Evolutionary conservation across 2,797 vertebrate species (phyloP).

Genomic region (Acomys russatus): DNA sequence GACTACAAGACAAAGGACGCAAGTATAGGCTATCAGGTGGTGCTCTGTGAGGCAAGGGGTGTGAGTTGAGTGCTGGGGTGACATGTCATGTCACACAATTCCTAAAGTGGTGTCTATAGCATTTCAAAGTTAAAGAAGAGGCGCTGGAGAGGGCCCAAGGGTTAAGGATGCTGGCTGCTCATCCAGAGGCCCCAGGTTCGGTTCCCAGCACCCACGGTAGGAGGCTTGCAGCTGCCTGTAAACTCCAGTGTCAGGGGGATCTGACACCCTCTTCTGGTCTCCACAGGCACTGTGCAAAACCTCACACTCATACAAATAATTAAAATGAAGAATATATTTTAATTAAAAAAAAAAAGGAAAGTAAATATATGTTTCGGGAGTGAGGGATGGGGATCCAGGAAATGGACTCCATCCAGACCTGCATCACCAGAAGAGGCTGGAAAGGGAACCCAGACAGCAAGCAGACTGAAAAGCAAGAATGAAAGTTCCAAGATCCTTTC

Average conservation of each 20-base stretch:
- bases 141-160: not conserved
- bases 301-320: not conserved
- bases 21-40: not conserved
- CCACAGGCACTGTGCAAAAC: not conserved
- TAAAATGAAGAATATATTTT: not conserved
- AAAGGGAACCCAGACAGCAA: not conserved
- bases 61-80: not conserved
- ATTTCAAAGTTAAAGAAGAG: not conserved
- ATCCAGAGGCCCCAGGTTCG: not conserved
- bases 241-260: not conserved
- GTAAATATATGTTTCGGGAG: not conserved
- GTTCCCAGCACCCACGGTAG: not conserved
- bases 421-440: not conserved
- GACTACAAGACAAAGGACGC: not conserved
- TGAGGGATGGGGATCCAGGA: not conserved
- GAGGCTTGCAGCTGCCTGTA: not conserved
- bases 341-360: conserved; percentile 31
- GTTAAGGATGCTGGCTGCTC: not conserved
- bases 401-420: not conserved
- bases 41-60: not conserved
- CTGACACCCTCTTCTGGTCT: too few species aligned
- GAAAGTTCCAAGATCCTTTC: not conserved
- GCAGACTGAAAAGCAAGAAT: not conserved
- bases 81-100: not conserved
- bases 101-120: not conserved